Percentiles rank a stretch among this genome's conserved stretches.
These are phyloP conservation scores for Ophioderma brevispina DNA, from an alignment of 35 echinoderm and acorn worm species.

Conservation along the genomic window DNA sequence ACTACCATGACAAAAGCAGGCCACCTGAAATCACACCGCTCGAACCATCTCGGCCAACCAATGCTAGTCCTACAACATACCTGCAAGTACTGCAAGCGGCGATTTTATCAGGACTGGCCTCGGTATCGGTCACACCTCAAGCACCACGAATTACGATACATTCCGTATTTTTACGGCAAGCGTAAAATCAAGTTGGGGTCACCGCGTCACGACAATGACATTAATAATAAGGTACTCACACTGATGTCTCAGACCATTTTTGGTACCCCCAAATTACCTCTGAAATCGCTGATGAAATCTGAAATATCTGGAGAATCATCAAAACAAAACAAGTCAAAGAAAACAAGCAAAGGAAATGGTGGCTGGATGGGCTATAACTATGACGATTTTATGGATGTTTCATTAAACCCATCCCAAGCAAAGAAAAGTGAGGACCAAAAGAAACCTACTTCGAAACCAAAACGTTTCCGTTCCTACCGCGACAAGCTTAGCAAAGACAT, in stretches of 20 bases:
- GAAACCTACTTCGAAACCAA: too few relatives aligned
- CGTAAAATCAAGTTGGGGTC: background rate
- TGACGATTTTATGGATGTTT: background rate
- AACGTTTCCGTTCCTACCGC: background rate
- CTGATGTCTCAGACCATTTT: background rate
- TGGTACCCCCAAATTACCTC: background rate
- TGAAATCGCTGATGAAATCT: background rate
- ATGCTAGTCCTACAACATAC: background rate
- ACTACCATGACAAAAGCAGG: too few relatives aligned
- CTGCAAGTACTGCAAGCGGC: background rate
- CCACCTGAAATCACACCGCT: too few relatives aligned
- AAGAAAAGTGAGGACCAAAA: too few relatives aligned
- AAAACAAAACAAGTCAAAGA: background rate
- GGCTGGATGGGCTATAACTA: background rate
- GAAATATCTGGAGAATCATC: background rate
- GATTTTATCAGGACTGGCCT: background rate
- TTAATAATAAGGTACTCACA: background rate
- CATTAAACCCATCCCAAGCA: background rate
- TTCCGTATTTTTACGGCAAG: background rate
- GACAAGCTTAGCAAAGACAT: background rate
- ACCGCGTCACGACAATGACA: background rate
- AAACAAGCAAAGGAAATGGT: background rate
- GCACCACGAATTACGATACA: background rate
- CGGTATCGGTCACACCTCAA: background rate
- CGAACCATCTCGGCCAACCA: background rate